Evolutionary conservation across 1,140 invertebrate species (phyloP).

Genomic region (Phymorhynchus buccinoides): DNA sequence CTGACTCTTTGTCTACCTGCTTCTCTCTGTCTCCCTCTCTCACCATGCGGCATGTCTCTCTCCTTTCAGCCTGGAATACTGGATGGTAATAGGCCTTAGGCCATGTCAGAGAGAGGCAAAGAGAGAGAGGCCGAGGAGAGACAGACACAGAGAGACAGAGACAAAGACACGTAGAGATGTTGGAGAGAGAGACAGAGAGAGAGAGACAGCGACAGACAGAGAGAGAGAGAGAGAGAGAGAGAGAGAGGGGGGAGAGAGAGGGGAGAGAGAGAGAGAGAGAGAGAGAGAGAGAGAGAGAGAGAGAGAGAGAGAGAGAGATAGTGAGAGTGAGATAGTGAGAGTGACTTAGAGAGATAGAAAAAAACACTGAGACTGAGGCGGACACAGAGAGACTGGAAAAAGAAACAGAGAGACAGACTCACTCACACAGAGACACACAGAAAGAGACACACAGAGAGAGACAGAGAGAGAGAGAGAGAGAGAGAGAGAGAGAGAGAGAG

Average conservation of each 20-base stretch:
- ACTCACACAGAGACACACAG: too few species aligned
- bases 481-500: neutral
- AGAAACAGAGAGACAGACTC: too few species aligned
- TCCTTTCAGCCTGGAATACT: too few species aligned
- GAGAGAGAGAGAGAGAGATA: neutral
- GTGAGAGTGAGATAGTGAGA: neutral
- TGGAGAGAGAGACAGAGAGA: neutral
- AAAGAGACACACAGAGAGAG: too few species aligned
- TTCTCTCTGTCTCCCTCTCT: conserved; percentile 12
- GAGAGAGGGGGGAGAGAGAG: neutral
- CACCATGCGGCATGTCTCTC: neutral
- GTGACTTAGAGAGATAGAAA: neutral
- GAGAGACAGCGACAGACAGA: neutral
- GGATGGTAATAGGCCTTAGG: too few species aligned
- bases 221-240: neutral
- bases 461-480: neutral
- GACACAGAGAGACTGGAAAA: neutral
- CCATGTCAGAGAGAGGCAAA: too few species aligned
- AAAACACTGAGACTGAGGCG: neutral
- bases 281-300: neutral
- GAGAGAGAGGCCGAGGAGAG: too few species aligned
- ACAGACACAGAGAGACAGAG: neutral
- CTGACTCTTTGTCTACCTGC: neutral
- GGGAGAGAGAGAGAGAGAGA: too few species aligned
- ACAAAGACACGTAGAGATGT: neutral